A percentile compares a stretch with the other conserved stretches of the same genome.
These are phyloP conservation scores for Drosophila hamatofila DNA, from an alignment of 2,888 invertebrate genomes.

Conservation along the genomic window DNA sequence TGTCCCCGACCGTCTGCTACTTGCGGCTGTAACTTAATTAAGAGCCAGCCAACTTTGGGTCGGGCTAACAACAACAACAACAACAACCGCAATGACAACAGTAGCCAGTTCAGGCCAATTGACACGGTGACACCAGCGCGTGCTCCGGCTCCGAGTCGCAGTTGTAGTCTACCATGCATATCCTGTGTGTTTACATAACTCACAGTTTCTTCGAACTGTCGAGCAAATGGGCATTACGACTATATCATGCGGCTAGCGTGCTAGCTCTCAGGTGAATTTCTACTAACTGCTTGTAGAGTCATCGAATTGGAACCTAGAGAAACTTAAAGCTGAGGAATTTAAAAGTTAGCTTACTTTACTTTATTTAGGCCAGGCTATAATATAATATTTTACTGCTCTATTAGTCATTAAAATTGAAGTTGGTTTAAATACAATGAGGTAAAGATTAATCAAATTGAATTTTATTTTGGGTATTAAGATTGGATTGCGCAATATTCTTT, in stretches of 20 bases:
- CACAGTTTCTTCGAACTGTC: conserved; percentile 40
- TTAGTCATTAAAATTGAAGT: not conserved
- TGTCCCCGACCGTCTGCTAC: conserved; percentile 27
- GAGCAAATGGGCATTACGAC: not conserved
- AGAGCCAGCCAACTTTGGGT: conserved; percentile 39
- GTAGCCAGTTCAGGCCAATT: conserved; percentile 58
- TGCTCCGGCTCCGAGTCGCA: conserved; percentile 26
- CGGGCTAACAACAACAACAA: conserved; percentile 21
- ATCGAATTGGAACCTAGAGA: too few species aligned
- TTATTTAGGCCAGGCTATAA: not conserved
- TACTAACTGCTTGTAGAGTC: not conserved
- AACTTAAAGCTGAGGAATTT: not conserved
- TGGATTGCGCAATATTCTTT: too few species aligned
- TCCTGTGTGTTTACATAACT: conserved; percentile 68
- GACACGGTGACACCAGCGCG: conserved; percentile 74
- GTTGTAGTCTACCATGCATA: conserved; percentile 33
- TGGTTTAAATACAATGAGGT: not conserved
- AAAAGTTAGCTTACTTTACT: too few species aligned
- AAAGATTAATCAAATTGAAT: too few species aligned
- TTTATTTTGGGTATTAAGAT: too few species aligned
- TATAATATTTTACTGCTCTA: not conserved
- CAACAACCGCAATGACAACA: conserved; percentile 8
- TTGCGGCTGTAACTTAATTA: conserved; percentile 73
- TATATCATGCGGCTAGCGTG: not conserved
- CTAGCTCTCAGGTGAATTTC: not conserved